Base-by-base conservation (phyloP, 2,113 vertebrate genomes). In the Eurystomus gularis region DNA sequence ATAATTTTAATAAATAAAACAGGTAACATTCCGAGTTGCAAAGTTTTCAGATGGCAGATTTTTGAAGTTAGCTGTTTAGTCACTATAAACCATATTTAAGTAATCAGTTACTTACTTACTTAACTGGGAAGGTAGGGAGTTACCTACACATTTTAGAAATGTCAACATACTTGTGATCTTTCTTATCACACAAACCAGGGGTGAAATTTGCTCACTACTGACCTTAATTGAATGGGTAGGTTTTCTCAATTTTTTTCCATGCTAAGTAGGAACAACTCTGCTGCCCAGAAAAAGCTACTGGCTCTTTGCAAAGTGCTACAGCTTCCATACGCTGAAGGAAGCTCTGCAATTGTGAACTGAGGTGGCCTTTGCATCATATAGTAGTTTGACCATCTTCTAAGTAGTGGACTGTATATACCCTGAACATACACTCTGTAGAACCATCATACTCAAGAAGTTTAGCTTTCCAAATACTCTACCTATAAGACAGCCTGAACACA, bases 141-240 rank as follows among this genome's bases (percentile, higher is more conserved):
- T 62, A 70, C 26, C 51, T 25, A 40, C 46, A 48, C 13, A 17
- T 42, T 54, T 86, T 14, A 82, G 71, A 77, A 88, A 46, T 1
- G 0, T 5, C 3, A 3, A 57, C 19, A 11, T 29, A 65, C 0
- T 0, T 26, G 29, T 17, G 25, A 82, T 58, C 60, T 66, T 73
- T 72, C 68, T 25, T 71, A 80, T 17, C 0, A 0, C 2, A 4
- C 55, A 78, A 90, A 68, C 17, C 21, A 68, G 51, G 33, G n/a
- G 12, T 78, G 64, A 66, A 90, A 84, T 64, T 49, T 29, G 4
- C 80, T 78, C 68, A 82, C 39, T 86, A 26, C 37, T 55, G 35
- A 91, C 78, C 29, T 75, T 76, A 39, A 84, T 1, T 33, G 61
- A 70, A 81, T 11, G 7, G 26, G 13, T 40, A 70, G 35, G 16